Percentiles rank a stretch among this genome's conserved stretches.
Conservation (phyloP, 2,797 vertebrate species). For the Rhabdophis nuchalis region DNA sequence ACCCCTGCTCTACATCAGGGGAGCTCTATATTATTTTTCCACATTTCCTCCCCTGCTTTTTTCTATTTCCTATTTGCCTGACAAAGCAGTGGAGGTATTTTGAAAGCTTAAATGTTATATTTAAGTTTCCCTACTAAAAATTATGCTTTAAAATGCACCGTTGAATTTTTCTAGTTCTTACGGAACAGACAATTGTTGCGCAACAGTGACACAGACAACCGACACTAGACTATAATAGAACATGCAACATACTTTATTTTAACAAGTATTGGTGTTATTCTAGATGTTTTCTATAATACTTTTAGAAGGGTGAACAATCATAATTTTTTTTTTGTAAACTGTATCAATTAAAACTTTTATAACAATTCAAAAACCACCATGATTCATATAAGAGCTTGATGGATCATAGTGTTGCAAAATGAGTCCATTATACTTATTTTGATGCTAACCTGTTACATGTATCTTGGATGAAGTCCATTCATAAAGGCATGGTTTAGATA, state of each 20-base stretch:
- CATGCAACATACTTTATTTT: conserved; percentile 41
- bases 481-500: not conserved
- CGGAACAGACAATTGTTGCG: conserved; percentile 4
- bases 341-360: conserved; percentile 44
- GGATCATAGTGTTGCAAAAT: conserved; percentile 46
- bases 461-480: not conserved
- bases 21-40: not conserved
- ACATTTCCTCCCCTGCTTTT: not conserved
- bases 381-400: conserved; percentile 43
- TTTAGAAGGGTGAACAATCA: conserved; percentile 40
- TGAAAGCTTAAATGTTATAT: not conserved
- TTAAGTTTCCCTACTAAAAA: not conserved
- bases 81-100: not conserved
- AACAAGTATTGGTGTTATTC: conserved; percentile 42
- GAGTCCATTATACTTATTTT: conserved; percentile 49
- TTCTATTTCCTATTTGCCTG: not conserved
- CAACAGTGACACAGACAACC: not conserved
- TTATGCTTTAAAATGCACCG: not conserved
- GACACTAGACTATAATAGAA: conserved; percentile 6
- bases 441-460: not conserved
- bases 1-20: no score
- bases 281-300: conserved; percentile 17
- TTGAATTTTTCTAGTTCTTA: not conserved
- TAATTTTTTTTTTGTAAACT: conserved; percentile 35
- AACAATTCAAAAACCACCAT: conserved; percentile 39